Evolutionary conservation across 2,113 vertebrate genomes (phyloP), one percentile per base, ranked within the genome.

Genomic region (Anhinga anhinga): DNA sequence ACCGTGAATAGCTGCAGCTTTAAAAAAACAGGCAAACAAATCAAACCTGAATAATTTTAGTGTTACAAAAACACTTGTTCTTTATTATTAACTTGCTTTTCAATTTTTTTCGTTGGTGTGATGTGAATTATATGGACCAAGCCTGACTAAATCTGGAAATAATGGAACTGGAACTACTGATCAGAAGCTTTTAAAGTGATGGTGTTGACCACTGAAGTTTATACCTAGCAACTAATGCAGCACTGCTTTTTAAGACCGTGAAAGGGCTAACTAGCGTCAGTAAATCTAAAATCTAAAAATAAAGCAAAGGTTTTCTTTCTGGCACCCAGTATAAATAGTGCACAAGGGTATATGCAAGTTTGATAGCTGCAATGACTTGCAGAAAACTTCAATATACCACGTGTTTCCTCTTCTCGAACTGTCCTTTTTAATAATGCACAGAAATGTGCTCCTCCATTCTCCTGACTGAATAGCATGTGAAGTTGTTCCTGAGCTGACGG

Each of bases 41-140:
- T 15, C 27, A 26, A 20, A 56, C 19, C 40, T n/a, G 5, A 50
- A 1, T 32, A 4, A 13, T 79, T 36, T n/a, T 4, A 13, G 0
- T 36, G 26, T 40, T 69, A 19, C 36, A 40, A 40, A 45, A 65
- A 5, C 30, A 1, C 27, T 27, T 50, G 19, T 11, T 87, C 38
- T 50, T 70, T 56, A 21, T 23, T n/a, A 15, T 15, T 44, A 16
- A 70, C 11, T 49, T 49, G 29, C 47, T 38, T 49, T 44, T 67
- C 73, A 36, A 58, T 3, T 78, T 0, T 71, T 86, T 42, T 45
- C 11, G 2, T 50, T 86, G 6, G 0, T 34, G 21, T 63, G 58
- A 69, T 42, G 42, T 42, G 42, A 42, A 20, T 72, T 15, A 0
- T 20, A 10, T 7, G 30, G 69, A 16, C 40, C 18, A 23, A 74